Conservation (phyloP, 1,140 invertebrate genomes). For the Holcopasites calliopsidis region DNA sequence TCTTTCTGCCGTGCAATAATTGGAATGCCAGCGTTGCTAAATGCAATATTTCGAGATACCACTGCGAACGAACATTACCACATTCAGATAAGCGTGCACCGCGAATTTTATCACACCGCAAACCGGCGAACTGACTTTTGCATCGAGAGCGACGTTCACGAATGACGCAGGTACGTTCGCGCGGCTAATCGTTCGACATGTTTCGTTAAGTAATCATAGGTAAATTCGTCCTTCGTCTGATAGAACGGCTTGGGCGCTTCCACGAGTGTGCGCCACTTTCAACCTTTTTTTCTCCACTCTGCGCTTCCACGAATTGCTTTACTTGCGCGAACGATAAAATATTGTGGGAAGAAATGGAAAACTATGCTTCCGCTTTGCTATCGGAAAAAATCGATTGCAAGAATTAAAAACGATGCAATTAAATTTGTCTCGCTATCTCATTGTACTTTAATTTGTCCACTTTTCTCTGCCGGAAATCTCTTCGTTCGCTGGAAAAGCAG, state of each 20-base stretch:
- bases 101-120: slow-evolving; percentile 45
- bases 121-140: slow-evolving; percentile 31
- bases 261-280: neutral
- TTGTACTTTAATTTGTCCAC: too few species aligned
- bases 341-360: too few species aligned
- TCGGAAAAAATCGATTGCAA: too few species aligned
- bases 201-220: slow-evolving; percentile 59
- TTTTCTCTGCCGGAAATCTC: neutral
- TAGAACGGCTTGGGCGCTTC: slow-evolving; percentile 46
- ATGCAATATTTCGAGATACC: neutral
- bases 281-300: neutral
- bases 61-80: neutral
- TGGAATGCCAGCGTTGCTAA: neutral
- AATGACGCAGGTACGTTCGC: neutral
- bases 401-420: too few species aligned
- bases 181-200: slow-evolving; percentile 33
- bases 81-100: slow-evolving; percentile 18
- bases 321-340: neutral
- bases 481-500: too few species aligned
- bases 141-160: slow-evolving; percentile 22
- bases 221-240: slow-evolving; percentile 58
- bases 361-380: too few species aligned
- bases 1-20: too few species aligned
- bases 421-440: too few species aligned
- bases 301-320: neutral